phyloP scores from a whole-genome alignment of 2,113 vertebrate genomes.

The Antigone vipio region DNA sequence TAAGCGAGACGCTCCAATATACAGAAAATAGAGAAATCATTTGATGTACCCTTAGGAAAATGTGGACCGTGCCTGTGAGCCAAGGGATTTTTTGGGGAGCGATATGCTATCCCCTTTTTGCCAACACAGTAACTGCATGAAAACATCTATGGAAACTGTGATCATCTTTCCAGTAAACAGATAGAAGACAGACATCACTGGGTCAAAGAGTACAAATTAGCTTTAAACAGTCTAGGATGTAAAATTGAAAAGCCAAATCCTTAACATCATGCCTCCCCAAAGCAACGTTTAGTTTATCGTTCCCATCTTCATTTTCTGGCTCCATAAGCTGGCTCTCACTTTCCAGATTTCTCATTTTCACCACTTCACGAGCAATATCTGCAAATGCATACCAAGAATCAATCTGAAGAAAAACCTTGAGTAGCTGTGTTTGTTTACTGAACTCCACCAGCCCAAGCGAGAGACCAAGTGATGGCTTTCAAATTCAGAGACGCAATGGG shows the following conservation, averaged over 20 bases:
- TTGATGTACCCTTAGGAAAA: background rate
- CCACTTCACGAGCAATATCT: background rate
- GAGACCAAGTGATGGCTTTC: background rate
- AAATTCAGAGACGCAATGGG: rapidly evolving
- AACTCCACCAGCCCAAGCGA: background rate
- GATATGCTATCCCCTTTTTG: background rate
- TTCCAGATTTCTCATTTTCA: background rate
- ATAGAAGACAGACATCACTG: background rate
- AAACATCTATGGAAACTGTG: background rate
- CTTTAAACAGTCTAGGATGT: background rate
- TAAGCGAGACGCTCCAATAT: background rate
- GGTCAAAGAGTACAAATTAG: background rate
- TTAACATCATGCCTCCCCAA: conserved; percentile 4
- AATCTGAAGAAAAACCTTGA: background rate
- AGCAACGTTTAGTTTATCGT: background rate
- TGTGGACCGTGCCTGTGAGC: background rate
- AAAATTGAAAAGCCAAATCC: conserved; percentile 42
- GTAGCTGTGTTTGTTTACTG: background rate
- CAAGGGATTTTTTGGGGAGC: background rate
- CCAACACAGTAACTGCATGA: background rate
- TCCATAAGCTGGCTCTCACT: conserved; percentile 8
- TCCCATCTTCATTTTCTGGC: background rate
- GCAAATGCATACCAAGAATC: background rate
- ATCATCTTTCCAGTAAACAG: background rate
- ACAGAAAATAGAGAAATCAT: background rate